A percentile compares a stretch with the other conserved stretches of the same genome.
phyloP scores from a whole-genome alignment of 2,888 invertebrate species.

The Eupithecia inturbata region DNA sequence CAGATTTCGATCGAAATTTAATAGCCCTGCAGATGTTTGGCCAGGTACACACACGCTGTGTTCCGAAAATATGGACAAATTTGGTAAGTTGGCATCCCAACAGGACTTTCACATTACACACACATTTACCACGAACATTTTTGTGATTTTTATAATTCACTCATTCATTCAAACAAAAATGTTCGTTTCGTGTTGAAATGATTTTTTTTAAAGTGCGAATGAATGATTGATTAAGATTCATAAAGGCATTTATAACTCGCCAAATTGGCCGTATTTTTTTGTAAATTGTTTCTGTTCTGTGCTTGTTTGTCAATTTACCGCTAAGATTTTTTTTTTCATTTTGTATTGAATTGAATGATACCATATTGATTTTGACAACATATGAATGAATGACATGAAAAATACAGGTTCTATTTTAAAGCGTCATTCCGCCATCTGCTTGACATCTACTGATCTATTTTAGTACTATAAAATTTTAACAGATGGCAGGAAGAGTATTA shows the following conservation, averaged over 20 bases:
- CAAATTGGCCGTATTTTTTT: neutral
- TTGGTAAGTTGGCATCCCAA: neutral
- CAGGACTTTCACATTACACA: slow-evolving; percentile 6
- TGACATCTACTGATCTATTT: neutral
- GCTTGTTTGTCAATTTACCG: neutral
- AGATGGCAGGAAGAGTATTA: neutral
- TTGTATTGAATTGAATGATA: neutral
- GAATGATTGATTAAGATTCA: too few species aligned
- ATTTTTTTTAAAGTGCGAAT: too few species aligned
- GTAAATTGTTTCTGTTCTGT: neutral
- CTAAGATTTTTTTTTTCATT: neutral
- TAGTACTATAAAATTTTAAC: neutral
- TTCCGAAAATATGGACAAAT: neutral
- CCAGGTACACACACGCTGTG: neutral
- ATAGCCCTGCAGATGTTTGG: too few species aligned
- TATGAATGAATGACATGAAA: neutral
- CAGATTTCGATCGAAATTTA: too few species aligned
- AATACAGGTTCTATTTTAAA: too few species aligned
- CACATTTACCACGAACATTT: too few species aligned
- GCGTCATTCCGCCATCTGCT: slow-evolving; percentile 20
- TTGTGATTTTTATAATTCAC: neutral
- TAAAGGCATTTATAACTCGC: neutral
- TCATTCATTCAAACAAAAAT: slow-evolving; percentile 6
- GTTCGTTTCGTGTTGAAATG: too few species aligned
- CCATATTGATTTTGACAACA: neutral